Evolutionary conservation across 2,888 invertebrate genomes (phyloP), one percentile per base, ranked within the genome.

Genomic region (Amiota minor): DNA sequence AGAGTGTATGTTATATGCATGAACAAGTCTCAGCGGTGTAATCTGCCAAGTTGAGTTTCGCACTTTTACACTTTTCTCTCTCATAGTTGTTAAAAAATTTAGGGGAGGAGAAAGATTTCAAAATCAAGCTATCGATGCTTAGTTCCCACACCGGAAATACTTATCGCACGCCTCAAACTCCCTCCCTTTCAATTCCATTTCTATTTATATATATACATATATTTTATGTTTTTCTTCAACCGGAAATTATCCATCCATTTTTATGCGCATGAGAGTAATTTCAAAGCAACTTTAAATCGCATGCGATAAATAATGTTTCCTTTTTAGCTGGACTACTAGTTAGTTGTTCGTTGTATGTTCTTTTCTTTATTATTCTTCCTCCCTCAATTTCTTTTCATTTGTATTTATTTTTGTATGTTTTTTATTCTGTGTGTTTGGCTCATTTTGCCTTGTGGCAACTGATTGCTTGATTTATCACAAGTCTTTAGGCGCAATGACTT

Each of bases 401-500:
- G 62, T 35, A 45, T 45, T 12, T 18, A 18, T 59, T 14, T 64
- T 11, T 64, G 46, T 64, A 45, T 45, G 64, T 6, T 11, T 56
- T 53, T 14, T 9, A 45, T 12, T 45, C 12, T 62, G 35, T 62
- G n/a, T 20, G 10, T 20, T 35, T 12, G 61, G 12, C 6, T 35
- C 35, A n/a, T 16, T 8, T 47, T 65, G 65, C 65, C 65, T 11
- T 12, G 67, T 35, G 67, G 50, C 67, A 68, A 75, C 76, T 81
- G 85, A 83, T 84, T 84, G 81, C 79, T 77, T 85, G 83, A 83
- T 84, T 84, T 83, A 83, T 83, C 83, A 80, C 75, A 79, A 79
- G 82, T 84, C 84, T 84, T 83, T 85, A 82, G 82, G 85, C 84
- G 81, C 18, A 83, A 85, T 80, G 83, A 83, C 85, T 82, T 83